phyloP scores from a whole-genome alignment of 2,797 vertebrate species.

The Ataeniobius toweri region DNA sequence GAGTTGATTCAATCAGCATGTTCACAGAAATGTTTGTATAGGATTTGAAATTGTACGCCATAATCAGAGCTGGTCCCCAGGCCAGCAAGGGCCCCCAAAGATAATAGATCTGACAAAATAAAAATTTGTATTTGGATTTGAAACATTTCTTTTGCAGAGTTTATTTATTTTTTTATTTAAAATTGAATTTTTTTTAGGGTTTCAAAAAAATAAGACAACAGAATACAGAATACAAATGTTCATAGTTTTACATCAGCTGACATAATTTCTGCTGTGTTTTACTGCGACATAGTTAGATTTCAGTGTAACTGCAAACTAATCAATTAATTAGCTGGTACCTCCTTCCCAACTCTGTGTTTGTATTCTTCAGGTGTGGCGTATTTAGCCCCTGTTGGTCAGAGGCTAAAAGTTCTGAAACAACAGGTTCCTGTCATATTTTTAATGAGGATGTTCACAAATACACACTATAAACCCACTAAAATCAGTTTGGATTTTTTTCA shows the following conservation, averaged over 20 bases:
- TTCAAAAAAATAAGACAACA: neutral
- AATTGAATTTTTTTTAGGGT: neutral
- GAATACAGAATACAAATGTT: neutral
- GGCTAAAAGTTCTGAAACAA: too few species aligned
- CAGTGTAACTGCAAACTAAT: neutral
- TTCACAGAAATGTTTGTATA: neutral
- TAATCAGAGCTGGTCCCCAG: neutral
- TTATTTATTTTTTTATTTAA: neutral
- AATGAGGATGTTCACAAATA: neutral
- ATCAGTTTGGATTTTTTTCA: neutral
- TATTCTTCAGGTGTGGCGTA: neutral
- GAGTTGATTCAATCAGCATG: neutral
- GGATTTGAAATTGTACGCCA: neutral
- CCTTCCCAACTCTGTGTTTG: neutral
- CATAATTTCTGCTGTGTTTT: neutral
- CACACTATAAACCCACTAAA: neutral
- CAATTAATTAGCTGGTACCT: neutral
- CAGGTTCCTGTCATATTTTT: neutral
- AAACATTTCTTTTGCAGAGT: neutral
- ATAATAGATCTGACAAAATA: neutral
- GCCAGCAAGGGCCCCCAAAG: neutral
- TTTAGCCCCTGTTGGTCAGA: too few species aligned
- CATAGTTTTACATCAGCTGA: too few species aligned
- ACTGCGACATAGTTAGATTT: neutral
- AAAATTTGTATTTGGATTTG: neutral